Evolutionary conservation across 2,888 invertebrate genomes (phyloP), one percentile per base, ranked within the genome.

Genomic region (Aethes cnicana): DNA sequence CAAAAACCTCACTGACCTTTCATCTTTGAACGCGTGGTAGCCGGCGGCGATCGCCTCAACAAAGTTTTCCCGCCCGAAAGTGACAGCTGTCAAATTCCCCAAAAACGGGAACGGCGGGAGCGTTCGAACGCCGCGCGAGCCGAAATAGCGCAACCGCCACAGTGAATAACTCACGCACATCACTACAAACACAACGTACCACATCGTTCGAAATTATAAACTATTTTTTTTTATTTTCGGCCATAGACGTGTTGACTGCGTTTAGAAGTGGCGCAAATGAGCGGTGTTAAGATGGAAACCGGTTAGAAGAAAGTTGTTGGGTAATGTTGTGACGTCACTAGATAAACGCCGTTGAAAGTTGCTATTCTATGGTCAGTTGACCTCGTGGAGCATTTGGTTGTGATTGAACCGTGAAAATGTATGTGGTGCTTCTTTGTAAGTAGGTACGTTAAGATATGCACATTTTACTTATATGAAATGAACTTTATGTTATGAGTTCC

Each of bases 51-150:
- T 77, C 8, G 77, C 71, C 47, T 81, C 77, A 49, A 80, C 80
- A 33, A 80, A 79, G 61, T 80, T 81, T 58, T 79, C 77, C 57
- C 66, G 63, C 36, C 77, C 76, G 18, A 79, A 64, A 35, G 80
- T 77, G 61, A 76, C 74, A 62, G 75, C 72, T 62, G 75, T 73
- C 70, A 83, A 58, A 64, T 81, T 81, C 32, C 82, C 83, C 33
- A 83, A 58, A 53, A 84, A 69, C 32, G 80, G 80, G 21, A 71
- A 57, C 2, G 81, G 77, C 44, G 73, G 71, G 20, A 74, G 52
- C 17, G 77, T 80, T 52, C 59, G 57, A 8, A 80, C 78, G 4
- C 81, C 78, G 30, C 58, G 58, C 28, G 69, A 68, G n/a, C 77
- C 74, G 56, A 80, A 80, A 56, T 75, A 80, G 42, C 61, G 62